Conservation (phyloP, 2,888 invertebrate species). For the Erpobdella octoculata region DNA sequence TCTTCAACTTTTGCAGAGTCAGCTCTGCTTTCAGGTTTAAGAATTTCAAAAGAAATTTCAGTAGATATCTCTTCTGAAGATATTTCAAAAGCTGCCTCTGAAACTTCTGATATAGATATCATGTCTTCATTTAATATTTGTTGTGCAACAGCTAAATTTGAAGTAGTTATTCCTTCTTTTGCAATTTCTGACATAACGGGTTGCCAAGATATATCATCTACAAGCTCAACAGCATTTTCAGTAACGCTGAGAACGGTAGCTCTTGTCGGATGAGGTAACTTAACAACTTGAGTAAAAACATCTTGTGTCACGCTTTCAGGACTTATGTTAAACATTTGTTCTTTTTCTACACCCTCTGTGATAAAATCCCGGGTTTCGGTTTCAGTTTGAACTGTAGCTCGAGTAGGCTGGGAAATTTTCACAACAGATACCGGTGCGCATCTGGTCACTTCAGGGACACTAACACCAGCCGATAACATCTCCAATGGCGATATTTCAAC, state of each 20-base stretch:
- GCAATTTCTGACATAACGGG: neutral
- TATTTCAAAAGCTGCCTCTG: neutral
- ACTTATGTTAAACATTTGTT: neutral
- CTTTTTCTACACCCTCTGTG: conserved; percentile 25
- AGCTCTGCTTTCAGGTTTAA: neutral
- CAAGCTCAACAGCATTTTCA: neutral
- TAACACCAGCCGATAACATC: neutral
- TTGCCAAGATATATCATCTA: neutral
- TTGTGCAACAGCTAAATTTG: neutral
- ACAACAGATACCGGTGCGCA: neutral
- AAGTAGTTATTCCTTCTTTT: neutral
- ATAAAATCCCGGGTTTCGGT: conserved; percentile 22
- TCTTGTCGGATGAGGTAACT: conserved; percentile 26
- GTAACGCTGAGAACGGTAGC: conserved; percentile 17
- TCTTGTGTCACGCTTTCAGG: conserved; percentile 21
- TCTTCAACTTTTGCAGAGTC: neutral
- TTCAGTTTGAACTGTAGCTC: conserved; percentile 21
- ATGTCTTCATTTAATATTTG: neutral
- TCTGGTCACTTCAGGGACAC: neutral
- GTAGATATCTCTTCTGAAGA: neutral
- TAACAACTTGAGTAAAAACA: conserved; percentile 11
- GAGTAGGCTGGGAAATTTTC: conserved; percentile 27
- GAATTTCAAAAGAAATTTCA: neutral
- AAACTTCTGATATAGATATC: neutral
- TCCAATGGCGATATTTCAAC: neutral